Evolutionary conservation across 2,113 vertebrate genomes (phyloP).

Genomic region (Lagopus leucura): DNA sequence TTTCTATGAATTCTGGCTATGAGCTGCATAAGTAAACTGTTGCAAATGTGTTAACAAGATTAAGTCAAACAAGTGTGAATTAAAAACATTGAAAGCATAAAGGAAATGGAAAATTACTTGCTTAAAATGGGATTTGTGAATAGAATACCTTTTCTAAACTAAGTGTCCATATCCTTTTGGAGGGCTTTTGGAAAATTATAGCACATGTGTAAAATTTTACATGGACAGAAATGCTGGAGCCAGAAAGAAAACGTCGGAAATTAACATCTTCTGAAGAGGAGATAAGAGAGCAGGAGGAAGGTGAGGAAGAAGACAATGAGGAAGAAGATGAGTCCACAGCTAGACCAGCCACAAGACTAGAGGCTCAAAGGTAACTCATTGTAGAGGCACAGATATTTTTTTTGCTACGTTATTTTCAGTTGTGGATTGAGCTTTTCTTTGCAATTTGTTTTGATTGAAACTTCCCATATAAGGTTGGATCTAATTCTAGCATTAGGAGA

Average conservation of each 20-base stretch:
- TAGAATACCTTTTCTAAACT: constrained; percentile 46
- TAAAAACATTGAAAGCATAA: constrained; percentile 60
- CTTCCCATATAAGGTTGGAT: not conserved
- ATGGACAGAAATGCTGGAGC: constrained; percentile 65
- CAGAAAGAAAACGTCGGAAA: constrained; percentile 85
- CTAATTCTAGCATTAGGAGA: not conserved
- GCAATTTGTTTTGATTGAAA: not conserved
- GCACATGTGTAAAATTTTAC: constrained; percentile 63
- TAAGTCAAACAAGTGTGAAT: constrained; percentile 78
- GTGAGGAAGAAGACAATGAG: constrained; percentile 79
- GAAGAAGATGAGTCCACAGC: constrained; percentile 86
- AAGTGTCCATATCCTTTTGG: constrained; percentile 34
- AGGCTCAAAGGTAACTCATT: constrained; percentile 87
- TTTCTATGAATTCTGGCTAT: constrained; percentile 71
- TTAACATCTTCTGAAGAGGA: constrained; percentile 67
- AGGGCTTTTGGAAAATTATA: constrained; percentile 53
- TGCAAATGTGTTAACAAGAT: constrained; percentile 73
- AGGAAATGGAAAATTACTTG: constrained; percentile 77
- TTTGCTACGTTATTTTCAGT: accelerated
- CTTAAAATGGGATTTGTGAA: constrained; percentile 49
- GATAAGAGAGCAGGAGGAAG: constrained; percentile 78
- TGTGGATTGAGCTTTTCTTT: not conserved
- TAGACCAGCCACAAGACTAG: constrained; percentile 85
- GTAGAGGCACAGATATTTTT: not conserved
- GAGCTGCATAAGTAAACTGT: constrained; percentile 78